phyloP scores from a whole-genome alignment of 2,888 invertebrate genomes.

The Leptarthrus brevirostris region DNA sequence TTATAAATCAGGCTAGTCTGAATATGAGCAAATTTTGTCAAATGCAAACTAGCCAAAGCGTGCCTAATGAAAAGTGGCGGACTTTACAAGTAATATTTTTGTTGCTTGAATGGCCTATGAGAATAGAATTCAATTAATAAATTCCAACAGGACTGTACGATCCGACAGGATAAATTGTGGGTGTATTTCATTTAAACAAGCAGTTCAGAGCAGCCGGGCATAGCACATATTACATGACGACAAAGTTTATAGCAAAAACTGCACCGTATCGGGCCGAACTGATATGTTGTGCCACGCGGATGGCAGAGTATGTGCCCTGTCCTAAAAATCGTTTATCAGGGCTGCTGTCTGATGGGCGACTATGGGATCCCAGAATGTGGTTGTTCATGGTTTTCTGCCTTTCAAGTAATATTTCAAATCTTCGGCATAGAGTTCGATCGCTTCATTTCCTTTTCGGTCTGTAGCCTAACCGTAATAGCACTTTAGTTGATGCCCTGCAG shows the following conservation, averaged over 20 bases:
- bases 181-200: not conserved
- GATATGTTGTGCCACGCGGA: not conserved
- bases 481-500: constrained; percentile 47
- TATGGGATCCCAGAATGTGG: not conserved
- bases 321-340: constrained; percentile 44
- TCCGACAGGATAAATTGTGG: not conserved
- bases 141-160: not conserved
- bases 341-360: constrained; percentile 19
- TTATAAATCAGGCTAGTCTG: no score
- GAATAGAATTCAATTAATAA: no score
- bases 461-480: constrained; percentile 46
- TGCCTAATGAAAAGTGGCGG: no score
- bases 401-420: constrained; percentile 48
- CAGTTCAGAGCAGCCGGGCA: not conserved
- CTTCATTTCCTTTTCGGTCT: constrained; percentile 51
- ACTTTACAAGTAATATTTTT: no score
- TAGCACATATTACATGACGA: not conserved
- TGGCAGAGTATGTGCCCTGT: not conserved
- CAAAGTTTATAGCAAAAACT: constrained; percentile 5
- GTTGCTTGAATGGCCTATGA: no score
- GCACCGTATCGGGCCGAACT: not conserved
- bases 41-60: no score
- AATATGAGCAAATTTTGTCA: no score
- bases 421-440: constrained; percentile 36
- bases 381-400: constrained; percentile 16